Evolutionary conservation across 2,113 vertebrate genomes (phyloP).

Genomic region (Thunnus thynnus): DNA sequence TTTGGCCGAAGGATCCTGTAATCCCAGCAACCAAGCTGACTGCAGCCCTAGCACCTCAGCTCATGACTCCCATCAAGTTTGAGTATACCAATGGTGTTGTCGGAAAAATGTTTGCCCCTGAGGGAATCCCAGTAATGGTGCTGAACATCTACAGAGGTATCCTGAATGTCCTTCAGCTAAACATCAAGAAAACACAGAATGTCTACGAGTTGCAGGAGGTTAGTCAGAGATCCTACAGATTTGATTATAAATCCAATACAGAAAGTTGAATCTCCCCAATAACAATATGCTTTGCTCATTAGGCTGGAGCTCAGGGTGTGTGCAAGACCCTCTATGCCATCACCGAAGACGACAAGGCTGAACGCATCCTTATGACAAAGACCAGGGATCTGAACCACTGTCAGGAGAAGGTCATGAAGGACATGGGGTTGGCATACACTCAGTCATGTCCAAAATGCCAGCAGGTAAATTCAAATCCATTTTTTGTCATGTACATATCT

Average conservation of each 20-base stretch:
- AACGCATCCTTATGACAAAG: constrained; percentile 80
- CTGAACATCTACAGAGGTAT: constrained; percentile 87
- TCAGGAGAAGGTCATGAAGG: constrained; percentile 83
- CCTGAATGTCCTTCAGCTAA: constrained; percentile 84
- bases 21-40: constrained; percentile 82
- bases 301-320: constrained; percentile 89
- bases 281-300: background rate
- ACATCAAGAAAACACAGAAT: constrained; percentile 87
- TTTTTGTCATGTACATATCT: background rate
- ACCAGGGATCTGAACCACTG: constrained; percentile 87
- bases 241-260: background rate
- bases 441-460: constrained; percentile 75
- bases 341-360: constrained; percentile 83
- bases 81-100: constrained; percentile 83
- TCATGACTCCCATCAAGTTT: constrained; percentile 83
- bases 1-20: constrained; percentile 82
- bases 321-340: constrained; percentile 89
- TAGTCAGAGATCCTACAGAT: constrained; percentile 29
- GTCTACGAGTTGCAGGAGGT: constrained; percentile 90
- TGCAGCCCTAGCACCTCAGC: constrained; percentile 73
- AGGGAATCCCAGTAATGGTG: constrained; percentile 71
- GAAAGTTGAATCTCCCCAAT: background rate
- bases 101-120: constrained; percentile 82
- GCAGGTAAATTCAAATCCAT: constrained; percentile 64
- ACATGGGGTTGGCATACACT: constrained; percentile 83